Evolutionary conservation across 2,888 invertebrate genomes (phyloP), one percentile per base, ranked within the genome.

Genomic region (Rhamnusium bicolor): DNA sequence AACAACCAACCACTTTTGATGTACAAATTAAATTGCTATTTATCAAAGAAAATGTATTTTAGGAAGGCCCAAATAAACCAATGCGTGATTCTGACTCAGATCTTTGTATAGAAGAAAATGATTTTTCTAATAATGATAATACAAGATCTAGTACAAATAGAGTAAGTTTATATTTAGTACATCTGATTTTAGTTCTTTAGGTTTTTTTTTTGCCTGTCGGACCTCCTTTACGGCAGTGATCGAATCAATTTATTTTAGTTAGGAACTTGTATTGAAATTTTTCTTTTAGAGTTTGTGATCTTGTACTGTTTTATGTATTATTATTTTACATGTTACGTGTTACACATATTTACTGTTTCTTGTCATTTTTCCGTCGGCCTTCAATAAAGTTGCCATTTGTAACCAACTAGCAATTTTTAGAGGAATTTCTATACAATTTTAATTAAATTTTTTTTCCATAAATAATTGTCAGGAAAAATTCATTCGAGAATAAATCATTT

Each of bases 81-180:
- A 83, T 83, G 62, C 80, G 85, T 73, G 96, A 96, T 88, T 96
- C 96, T 2, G 96, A 97, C 89, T 96, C 96, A n/a, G 96, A 97
- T 88, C 91, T 96, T 78, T 96, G 96, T 88, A 92, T 96, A 82
- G 95, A 95, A 84, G 95, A 96, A 79, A 90, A 89, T 78, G 89
- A 89, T 81, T 85, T 84, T 80, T 82, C 84, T 76, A 83, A 85
- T 73, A 69, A 58, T 73, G 84, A 84, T 58, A 83, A 84, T 74
- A 85, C 85, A 78, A 83, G 85, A 79, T 78, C 82, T 72, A 84
- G 80, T 78, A 78, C 81, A 14, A 16, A 53, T 75, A 86, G 86
- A 80, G 89, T 87, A 85, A 86, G 86, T 85, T 62, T 65, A 62
- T 10, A 56, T 58, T 58, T 14, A 32, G 27, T 16, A 24, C n/a